Evolutionary conservation across 2,113 vertebrate genomes (phyloP), one percentile per base, ranked within the genome.

Genomic region (Stigmatopora nigra): DNA sequence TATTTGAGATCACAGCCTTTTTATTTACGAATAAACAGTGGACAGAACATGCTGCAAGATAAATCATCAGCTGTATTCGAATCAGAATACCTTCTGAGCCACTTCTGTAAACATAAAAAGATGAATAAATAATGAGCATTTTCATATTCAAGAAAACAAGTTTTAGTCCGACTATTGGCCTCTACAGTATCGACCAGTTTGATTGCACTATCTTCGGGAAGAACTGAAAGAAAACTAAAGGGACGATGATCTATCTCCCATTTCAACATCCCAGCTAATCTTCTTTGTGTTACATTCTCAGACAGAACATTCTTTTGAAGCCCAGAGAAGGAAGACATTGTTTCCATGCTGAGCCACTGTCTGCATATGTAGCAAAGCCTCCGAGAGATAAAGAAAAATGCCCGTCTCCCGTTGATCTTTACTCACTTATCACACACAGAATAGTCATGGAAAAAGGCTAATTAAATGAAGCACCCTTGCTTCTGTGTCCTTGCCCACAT

Each of bases 191-290:
- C 64, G 76, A 77, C 76, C 69, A 70, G 66, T 69, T 71, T 78
- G 75, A 77, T 82, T 76, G 65, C 57, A 77, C 67, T 74, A 71
- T 64, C 75, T 64, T 25, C 16, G 58, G 19, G 16, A 61, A 45
- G 17, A 63, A 41, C 51, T 60, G 25, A 74, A 79, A 82, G 75
- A 71, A 73, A 81, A 76, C 66, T 9, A 41, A 77, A 66, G 78
- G 77, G 67, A 72, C 22, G 14, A 75, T 69, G 69, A 65, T 77
- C 71, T 53, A 61, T 64, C 66, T 79, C 67, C 67, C 58, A 68
- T 75, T 75, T 84, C 61, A 78, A 64, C 67, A 68, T 65, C 51
- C 19, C 25, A 25, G 51, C 62, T 83, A 73, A 81, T 84, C 66
- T 75, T 64, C 74, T 68, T 67, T 57, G 49, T 8, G 22, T 70